A percentile compares a stretch with the other conserved stretches of the same genome.
Conservation (phyloP, 2,797 vertebrate genomes). For the Anguilla obscura region DNA sequence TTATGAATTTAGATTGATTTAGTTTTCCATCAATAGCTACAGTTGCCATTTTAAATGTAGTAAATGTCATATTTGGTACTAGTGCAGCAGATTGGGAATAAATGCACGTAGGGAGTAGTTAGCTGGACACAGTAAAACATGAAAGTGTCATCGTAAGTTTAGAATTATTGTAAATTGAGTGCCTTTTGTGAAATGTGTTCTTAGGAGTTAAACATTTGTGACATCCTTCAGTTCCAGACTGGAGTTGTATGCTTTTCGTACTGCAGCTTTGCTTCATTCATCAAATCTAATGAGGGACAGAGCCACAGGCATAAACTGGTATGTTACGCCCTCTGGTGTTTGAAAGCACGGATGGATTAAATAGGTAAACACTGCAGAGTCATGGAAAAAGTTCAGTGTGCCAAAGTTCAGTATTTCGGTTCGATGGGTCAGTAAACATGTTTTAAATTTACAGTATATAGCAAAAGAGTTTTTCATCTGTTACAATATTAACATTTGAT, state of each 20-base stretch:
- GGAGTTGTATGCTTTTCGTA: background rate
- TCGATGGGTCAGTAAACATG: too few relatives aligned
- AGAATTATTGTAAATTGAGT: background rate
- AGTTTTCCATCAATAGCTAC: background rate
- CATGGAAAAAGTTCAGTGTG: background rate
- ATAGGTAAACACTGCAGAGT: background rate
- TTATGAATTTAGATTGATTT: slow-evolving; percentile 1
- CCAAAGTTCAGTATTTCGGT: background rate
- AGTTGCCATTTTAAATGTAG: background rate
- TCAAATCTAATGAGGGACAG: slow-evolving; percentile 1
- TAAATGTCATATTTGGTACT: background rate
- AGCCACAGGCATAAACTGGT: slow-evolving; percentile 2
- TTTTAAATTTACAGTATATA: too few relatives aligned
- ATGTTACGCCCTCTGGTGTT: slow-evolving; percentile 28
- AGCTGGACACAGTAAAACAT: background rate
- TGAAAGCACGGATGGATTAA: background rate
- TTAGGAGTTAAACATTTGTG: background rate
- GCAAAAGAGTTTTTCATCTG: too few relatives aligned
- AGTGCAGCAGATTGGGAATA: background rate
- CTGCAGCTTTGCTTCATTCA: background rate
- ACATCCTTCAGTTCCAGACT: background rate
- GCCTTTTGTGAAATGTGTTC: background rate
- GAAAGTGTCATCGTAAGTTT: background rate
- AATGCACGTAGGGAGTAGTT: background rate
- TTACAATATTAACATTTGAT: too few relatives aligned